Evolutionary conservation across 2,888 invertebrate species (phyloP).

Genomic region (Epirrhoe alternata): DNA sequence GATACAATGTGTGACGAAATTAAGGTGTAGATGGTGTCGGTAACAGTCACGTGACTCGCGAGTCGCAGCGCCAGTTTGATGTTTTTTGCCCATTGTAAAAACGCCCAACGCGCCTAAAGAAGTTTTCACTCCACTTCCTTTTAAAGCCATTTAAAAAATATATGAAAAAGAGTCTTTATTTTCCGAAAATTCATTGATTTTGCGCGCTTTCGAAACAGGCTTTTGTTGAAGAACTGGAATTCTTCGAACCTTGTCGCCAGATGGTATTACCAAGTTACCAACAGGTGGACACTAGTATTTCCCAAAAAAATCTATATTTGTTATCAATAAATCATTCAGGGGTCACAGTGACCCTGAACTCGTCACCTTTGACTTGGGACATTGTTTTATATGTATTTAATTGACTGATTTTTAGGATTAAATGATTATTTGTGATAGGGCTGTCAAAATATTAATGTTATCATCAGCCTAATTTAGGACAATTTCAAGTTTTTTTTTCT

Average conservation of each 20-base stretch:
- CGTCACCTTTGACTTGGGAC: slow-evolving; percentile 38
- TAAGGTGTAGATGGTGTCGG: no score
- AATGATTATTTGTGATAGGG: slow-evolving; percentile 25
- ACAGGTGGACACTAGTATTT: slow-evolving; percentile 29
- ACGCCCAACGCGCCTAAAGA: no score
- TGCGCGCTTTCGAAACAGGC: not conserved
- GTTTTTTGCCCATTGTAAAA: no score
- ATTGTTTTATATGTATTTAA: slow-evolving; percentile 40
- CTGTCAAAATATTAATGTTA: slow-evolving; percentile 9
- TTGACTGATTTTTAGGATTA: slow-evolving; percentile 33
- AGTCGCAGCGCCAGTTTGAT: no score
- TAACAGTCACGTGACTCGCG: no score
- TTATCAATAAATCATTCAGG: slow-evolving; percentile 28
- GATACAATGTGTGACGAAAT: no score
- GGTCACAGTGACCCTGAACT: slow-evolving; percentile 43
- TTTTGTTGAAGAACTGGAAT: not conserved
- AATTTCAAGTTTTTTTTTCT: no score
- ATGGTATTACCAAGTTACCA: slow-evolving; percentile 16
- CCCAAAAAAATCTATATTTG: slow-evolving; percentile 24
- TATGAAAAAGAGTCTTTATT: not conserved
- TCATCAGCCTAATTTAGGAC: not conserved
- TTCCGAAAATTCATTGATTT: not conserved
- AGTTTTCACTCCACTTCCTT: no score
- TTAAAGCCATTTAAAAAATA: not conserved
- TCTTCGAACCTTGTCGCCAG: slow-evolving; percentile 18